Evolutionary conservation across 2,797 vertebrate genomes (phyloP), one percentile per base, ranked within the genome.

Genomic region (Rhinogobio ventralis): DNA sequence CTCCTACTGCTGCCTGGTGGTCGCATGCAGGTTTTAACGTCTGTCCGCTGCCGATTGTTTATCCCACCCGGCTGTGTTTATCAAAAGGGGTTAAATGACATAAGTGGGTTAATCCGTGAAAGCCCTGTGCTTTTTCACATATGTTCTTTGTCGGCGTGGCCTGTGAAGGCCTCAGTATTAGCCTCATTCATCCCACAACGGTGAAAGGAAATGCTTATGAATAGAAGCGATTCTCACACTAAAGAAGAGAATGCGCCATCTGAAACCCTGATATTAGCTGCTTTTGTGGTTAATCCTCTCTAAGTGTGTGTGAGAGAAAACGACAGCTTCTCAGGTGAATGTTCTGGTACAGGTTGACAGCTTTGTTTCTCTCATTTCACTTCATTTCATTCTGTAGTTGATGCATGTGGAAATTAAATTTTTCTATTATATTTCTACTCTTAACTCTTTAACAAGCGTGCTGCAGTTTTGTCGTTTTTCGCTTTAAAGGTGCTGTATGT

Each of bases 231-330:
- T 88, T 80, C 88, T 85, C 85, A 86, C 85, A 69, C 81, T 82
- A 19, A 64, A 72, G 78, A 75, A 46, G 68, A 83, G 86, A 86
- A 89, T 73, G 88, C 25, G 88, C 85, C 85, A 91, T 86, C 80
- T 85, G 89, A 91, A 90, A 91, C 85, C 90, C 87, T 86, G 83
- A 82, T 87, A 91, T 91, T 91, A 90, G 86, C 55, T 11, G 68
- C 89, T 86, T 89, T 88, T 89, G 87, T 86, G 85, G 77, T 81
- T 91, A 91, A 91, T 91, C 90, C 90, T 81, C 88, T 90, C 57
- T 86, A 89, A 85, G 87, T 89, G 90, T 88, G 81, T 64, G 81
- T 86, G 75, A 89, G 74, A 33, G 73, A 66, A 82, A 82, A 30
- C 20, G 81, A 81, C 81, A 51, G 71, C 87, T 85, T 89, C 88